Evolutionary conservation across 2,888 invertebrate species (phyloP).

Genomic region (Acleris holmiana): DNA sequence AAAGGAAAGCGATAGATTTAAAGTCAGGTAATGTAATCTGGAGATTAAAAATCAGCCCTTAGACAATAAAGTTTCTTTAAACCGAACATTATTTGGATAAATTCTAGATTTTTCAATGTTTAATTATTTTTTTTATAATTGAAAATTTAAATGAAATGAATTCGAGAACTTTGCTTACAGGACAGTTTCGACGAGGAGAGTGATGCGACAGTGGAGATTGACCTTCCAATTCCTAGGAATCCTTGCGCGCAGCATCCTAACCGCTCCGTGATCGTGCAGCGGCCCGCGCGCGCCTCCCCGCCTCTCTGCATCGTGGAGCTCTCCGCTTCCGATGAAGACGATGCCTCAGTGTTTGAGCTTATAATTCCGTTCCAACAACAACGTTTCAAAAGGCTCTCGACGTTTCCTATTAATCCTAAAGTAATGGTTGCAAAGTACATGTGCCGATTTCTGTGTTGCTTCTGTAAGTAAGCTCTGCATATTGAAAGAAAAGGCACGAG

Average conservation of each 20-base stretch:
- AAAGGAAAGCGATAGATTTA: too few relatives aligned
- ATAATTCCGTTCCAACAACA: constrained; percentile 69
- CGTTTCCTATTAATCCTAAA: constrained; percentile 55
- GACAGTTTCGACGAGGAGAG: constrained; percentile 34
- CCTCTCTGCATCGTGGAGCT: constrained; percentile 73
- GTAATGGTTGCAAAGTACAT: constrained; percentile 49
- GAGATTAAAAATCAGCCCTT: too few relatives aligned
- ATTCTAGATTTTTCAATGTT: too few relatives aligned
- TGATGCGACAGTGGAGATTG: constrained; percentile 30
- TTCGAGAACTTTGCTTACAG: constrained; percentile 10
- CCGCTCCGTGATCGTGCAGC: constrained; percentile 39
- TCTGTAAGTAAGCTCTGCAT: constrained; percentile 52
- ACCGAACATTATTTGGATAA: too few relatives aligned
- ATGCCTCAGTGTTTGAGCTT: constrained; percentile 69
- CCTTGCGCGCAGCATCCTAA: constrained; percentile 30
- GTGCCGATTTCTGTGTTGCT: constrained; percentile 58
- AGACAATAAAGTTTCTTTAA: too few relatives aligned
- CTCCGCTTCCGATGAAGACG: constrained; percentile 77
- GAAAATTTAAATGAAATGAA: too few relatives aligned
- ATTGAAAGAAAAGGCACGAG: too few relatives aligned
- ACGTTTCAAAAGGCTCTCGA: constrained; percentile 62
- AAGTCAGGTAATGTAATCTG: too few relatives aligned
- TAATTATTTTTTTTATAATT: too few relatives aligned
- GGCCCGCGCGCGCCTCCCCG: constrained; percentile 60
- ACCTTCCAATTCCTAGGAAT: constrained; percentile 28